Base-by-base conservation (phyloP, 2,113 vertebrate genomes). In the Triplophysa dalaica region DNA sequence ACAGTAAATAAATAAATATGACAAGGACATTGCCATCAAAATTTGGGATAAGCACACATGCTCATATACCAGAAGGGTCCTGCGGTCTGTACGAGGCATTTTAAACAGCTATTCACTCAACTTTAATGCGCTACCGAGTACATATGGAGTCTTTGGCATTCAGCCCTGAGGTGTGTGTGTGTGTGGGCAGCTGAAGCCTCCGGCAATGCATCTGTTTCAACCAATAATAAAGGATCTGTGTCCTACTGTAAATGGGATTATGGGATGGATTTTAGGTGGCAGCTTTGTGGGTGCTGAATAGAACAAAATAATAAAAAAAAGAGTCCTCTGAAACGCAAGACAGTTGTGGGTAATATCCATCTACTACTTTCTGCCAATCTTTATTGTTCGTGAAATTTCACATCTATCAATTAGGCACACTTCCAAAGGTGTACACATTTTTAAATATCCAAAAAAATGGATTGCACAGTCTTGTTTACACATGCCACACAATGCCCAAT, bases 41-140 rank as follows among this genome's bases (percentile, higher is more conserved):
- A n/a, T 78, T 54, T 75, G 22, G 29, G 22, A 54, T 45, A 48
- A 22, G 19, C 17, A 14, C 73, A 19, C 61, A 24, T 60, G 14
- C 8, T 61, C 21, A 50, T 50, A 29, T 22, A 17, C 21, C 61
- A 66, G 43, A 84, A 81, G 33, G 29, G 12, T 58, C 50, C 43
- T 63, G 61, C 41, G 48, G 61, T 54, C 43, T 74, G 52, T 62
- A 50, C 70, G 38, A 84, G 3, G 1, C 8, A 8, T 56, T 54
- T 75, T 52, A 79, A 73, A 76, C 61, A 50, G 69, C 54, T 86
- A 82, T 77, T 81, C 85, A 86, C 77, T 75, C 67, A 79, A 85
- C 80, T 80, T 85, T 88, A 88, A 89, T 89, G 83, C 81, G 83
- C 67, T 87, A 83, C 86, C 85, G 82, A 90, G 85, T 84, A 81